These are phyloP conservation scores for Allobates femoralis DNA, from an alignment of 2,797 vertebrate genomes.

Conservation along the genomic window DNA sequence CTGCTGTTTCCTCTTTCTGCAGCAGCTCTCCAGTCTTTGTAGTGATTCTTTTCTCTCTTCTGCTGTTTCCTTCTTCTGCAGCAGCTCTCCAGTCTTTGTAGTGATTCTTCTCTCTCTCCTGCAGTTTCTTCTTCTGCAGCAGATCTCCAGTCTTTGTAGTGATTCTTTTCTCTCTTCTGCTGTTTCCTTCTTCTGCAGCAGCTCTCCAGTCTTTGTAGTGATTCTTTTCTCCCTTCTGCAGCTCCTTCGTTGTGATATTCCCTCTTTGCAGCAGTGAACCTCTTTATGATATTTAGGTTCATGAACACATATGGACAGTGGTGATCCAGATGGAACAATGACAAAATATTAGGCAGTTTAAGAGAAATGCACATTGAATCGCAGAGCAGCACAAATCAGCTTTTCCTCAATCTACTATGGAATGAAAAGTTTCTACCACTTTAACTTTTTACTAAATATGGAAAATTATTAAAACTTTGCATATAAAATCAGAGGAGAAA, in stretches of 20 bases:
- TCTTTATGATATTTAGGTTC: background rate
- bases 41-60: too few relatives aligned
- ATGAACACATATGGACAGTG: background rate
- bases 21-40: background rate
- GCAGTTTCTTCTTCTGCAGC: background rate
- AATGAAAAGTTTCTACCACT: background rate
- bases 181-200: background rate
- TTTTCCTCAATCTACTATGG: background rate
- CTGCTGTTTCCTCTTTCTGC: background rate
- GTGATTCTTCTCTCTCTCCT: too few relatives aligned
- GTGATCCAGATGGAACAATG: background rate
- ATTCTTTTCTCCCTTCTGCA: background rate
- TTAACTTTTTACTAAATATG: background rate
- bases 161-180: background rate
- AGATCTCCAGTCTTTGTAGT: background rate
- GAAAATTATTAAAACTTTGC: background rate
- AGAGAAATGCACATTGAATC: background rate
- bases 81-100: too few relatives aligned
- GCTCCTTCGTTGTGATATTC: background rate
- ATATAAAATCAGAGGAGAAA: background rate
- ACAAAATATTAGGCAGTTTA: background rate
- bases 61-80: too few relatives aligned
- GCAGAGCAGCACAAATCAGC: background rate
- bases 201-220: background rate
- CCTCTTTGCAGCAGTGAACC: background rate